Conservation (phyloP, 2,888 invertebrate genomes). For the Hirtodrosophila cameraria region DNA sequence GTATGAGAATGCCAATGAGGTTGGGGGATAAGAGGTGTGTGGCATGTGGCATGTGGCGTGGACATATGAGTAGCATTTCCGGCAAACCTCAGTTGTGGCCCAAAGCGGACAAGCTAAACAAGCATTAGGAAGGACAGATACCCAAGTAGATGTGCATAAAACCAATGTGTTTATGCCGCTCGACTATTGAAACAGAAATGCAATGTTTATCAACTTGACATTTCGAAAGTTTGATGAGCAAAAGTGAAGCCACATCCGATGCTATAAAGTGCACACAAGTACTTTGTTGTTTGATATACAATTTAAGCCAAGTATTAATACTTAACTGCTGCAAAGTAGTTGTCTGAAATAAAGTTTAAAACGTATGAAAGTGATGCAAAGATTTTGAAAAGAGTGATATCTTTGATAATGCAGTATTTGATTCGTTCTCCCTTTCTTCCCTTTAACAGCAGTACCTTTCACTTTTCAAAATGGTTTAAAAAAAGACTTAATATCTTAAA, state of each 20-base stretch:
- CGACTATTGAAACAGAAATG: background rate
- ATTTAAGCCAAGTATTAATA: too few relatives aligned
- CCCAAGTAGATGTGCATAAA: conserved; percentile 16
- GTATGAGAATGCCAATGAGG: background rate
- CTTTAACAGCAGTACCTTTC: background rate
- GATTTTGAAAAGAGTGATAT: too few relatives aligned
- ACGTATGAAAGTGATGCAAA: too few relatives aligned
- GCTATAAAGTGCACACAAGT: too few relatives aligned
- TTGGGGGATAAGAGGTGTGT: background rate
- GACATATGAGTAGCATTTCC: conserved; percentile 49
- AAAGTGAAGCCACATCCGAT: too few relatives aligned
- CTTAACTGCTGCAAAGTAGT: too few relatives aligned
- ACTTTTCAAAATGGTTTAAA: background rate
- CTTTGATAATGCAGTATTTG: too few relatives aligned
- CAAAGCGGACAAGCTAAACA: conserved; percentile 59
- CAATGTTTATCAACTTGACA: conserved; percentile 8
- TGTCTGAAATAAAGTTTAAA: too few relatives aligned
- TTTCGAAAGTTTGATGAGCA: too few relatives aligned
- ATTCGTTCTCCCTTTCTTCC: too few relatives aligned
- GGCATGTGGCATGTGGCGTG: conserved; percentile 29
- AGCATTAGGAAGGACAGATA: conserved; percentile 45
- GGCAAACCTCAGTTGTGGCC: conserved; percentile 66
- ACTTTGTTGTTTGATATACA: too few relatives aligned
- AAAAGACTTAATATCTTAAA: too few relatives aligned
- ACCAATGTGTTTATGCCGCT: background rate